A percentile compares a stretch with the other conserved stretches of the same genome.
Evolutionary conservation across 2,113 vertebrate genomes (phyloP).

Genomic region (Antechinus flavipes): DNA sequence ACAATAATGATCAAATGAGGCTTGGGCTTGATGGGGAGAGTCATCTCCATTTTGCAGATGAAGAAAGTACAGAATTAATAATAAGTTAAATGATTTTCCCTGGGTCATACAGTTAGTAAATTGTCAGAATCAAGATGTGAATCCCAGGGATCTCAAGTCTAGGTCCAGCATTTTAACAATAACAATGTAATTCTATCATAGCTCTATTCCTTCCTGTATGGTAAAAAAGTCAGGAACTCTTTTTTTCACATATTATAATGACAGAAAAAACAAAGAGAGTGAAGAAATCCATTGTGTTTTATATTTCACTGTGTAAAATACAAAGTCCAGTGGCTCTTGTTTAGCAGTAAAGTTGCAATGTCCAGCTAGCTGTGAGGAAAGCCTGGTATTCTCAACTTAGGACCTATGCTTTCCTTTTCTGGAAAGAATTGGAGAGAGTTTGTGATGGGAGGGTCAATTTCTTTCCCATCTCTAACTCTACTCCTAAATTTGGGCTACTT

Average conservation of each 20-base stretch:
- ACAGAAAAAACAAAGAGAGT: background rate
- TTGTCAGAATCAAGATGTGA: background rate
- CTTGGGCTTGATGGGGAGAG: background rate
- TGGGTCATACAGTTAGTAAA: background rate
- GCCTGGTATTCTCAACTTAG: background rate
- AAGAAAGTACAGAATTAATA: background rate
- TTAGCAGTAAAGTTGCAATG: background rate
- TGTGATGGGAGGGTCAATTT: background rate
- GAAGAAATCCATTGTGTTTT: background rate
- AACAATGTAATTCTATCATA: background rate
- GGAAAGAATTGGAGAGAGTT: background rate
- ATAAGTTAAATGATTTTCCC: background rate
- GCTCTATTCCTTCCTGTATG: background rate
- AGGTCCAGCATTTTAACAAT: background rate
- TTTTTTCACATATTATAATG: background rate
- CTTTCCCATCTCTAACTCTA: background rate
- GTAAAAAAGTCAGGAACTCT: background rate
- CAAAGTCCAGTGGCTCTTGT: background rate
- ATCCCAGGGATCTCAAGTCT: background rate
- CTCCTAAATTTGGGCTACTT: background rate
- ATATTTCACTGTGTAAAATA: background rate
- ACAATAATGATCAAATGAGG: too few species aligned
- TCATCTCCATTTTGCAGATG: background rate
- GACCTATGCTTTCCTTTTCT: background rate
- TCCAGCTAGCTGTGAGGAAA: background rate